Conservation (phyloP, 2,113 vertebrate species). For the Pelodiscus sinensis region DNA sequence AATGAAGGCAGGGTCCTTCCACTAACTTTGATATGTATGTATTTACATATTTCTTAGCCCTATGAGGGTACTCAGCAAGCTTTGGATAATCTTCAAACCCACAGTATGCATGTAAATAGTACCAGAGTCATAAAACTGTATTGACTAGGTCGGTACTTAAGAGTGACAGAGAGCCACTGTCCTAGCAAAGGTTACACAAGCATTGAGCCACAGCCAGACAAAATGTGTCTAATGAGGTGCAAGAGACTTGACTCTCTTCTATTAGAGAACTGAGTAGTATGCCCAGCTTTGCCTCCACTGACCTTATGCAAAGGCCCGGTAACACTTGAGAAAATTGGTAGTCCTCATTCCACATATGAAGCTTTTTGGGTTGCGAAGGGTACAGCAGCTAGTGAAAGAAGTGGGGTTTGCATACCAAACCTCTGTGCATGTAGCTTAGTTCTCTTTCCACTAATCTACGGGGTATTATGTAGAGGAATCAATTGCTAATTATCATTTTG, state of each 20-base stretch:
- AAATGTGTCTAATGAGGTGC: background rate
- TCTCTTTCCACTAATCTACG: slow-evolving; percentile 26
- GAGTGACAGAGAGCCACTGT: background rate
- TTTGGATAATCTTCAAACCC: background rate
- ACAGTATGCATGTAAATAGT: background rate
- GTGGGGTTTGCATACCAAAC: slow-evolving; percentile 69
- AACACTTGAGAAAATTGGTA: background rate
- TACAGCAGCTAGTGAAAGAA: slow-evolving; percentile 69
- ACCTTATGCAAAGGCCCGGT: background rate
- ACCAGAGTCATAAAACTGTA: background rate
- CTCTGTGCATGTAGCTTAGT: slow-evolving; percentile 50
- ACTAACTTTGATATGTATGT: background rate
- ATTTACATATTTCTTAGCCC: background rate
- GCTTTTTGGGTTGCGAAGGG: slow-evolving; percentile 54
- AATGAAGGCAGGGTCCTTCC: background rate
- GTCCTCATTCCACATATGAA: background rate
- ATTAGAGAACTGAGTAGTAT: background rate
- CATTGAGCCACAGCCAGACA: too few relatives aligned
- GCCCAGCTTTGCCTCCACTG: background rate
- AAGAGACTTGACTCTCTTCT: background rate
- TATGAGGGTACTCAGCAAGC: background rate
- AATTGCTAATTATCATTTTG: slow-evolving; percentile 47
- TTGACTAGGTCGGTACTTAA: background rate
- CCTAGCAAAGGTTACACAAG: background rate
- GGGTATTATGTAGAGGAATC: slow-evolving; percentile 39